phyloP scores from a whole-genome alignment of 2,113 vertebrate species.

The Chloroceryle aenea region DNA sequence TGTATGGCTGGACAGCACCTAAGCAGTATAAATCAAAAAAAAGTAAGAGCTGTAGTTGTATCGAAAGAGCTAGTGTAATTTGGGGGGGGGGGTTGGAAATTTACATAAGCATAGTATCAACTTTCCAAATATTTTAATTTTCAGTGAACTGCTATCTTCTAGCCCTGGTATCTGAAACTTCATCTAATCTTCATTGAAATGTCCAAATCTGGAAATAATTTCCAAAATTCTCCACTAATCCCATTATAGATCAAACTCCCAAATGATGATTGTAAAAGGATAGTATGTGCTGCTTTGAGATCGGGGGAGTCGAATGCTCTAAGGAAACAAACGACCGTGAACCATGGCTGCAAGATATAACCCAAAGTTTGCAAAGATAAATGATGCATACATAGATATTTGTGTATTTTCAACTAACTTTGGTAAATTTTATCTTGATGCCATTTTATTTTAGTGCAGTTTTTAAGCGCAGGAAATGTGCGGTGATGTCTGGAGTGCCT shows the following conservation, averaged over 20 bases:
- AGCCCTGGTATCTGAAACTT: background rate
- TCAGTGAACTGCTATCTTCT: background rate
- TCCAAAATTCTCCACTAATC: background rate
- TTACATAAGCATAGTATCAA: accelerated
- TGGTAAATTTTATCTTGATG: background rate
- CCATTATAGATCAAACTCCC: background rate
- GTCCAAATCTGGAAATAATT: background rate
- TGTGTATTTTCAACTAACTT: background rate
- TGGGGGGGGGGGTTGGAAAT: background rate
- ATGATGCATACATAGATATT: no score
- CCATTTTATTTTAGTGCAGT: background rate
- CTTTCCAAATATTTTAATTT: background rate
- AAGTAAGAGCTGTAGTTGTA: constrained; percentile 48
- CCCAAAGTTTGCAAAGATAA: background rate
- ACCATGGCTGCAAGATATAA: background rate
- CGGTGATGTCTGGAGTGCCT: background rate
- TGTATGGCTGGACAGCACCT: constrained; percentile 96
- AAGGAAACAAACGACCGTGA: background rate
- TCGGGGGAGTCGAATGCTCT: no score
- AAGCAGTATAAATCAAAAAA: constrained; percentile 82
- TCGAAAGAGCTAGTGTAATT: background rate
- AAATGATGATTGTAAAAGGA: background rate
- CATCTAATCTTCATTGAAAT: background rate
- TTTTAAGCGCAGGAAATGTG: background rate
- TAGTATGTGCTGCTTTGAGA: background rate